Base-by-base conservation (phyloP, 1,140 invertebrate species). In the Drosophila bocqueti region DNA sequence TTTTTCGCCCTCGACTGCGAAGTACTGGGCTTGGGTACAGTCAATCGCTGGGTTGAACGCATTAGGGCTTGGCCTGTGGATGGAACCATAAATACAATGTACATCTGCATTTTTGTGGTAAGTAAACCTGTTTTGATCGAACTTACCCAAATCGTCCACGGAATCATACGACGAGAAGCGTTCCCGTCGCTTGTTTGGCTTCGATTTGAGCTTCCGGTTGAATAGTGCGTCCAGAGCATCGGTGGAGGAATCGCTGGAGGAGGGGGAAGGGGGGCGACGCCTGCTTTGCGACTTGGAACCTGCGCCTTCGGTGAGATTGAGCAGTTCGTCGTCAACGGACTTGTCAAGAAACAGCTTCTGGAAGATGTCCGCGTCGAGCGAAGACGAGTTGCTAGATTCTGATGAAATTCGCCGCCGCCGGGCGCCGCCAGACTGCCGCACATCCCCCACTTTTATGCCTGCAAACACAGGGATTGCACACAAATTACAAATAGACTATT, bases 361-460 rank as follows among this genome's bases (percentile, higher is more conserved):
- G 54, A 90, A 90, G 10, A 90, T 91, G 26, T 91, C 85, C 7
- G 81, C 69, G 77, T 91, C 82, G 21, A 90, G 79, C 4, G 86
- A 85, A 5, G 85, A 89, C 15, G 81, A 90, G 24, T 65, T 78
- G 58, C 65, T 89, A 0, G 77, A 89, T 18, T 84, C 84, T 2
- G 84, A 87, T 1, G 84, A 87, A 34, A 77, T 61, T 2, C 84
- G 80, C 58, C 84, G 64, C 9, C 40, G 67, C 24, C 72, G 64
- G 15, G 38, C 24, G 18, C 62, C 71, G 38, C 42, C 54, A 57
- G 49, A 26, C n/a, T 62, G 16, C 31, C 73, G 81, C 21, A 18
- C 24, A 0, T 69, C 77, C 21, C 49, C 68, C 54, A 31, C 64
- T 46, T 85, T 80, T 3, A 91, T 82, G 24, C 76, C 81, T 90